These are phyloP conservation scores for Pseudorectes ferrugineus DNA, from an alignment of 2,113 vertebrate species.

Conservation along the genomic window DNA sequence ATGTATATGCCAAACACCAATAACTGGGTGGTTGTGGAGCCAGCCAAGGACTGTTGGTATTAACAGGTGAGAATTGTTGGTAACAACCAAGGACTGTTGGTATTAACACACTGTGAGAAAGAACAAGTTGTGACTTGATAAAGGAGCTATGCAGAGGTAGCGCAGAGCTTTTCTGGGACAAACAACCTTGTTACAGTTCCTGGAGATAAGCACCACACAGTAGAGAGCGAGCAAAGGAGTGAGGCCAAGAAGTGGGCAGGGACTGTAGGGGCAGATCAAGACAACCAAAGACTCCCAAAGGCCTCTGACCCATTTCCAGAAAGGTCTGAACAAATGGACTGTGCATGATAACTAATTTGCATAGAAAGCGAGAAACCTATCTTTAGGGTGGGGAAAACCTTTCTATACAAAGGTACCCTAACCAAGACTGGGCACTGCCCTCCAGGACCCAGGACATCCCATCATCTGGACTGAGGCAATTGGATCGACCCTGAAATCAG, in stretches of 20 bases:
- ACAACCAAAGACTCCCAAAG: not conserved
- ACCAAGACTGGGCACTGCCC: too few relatives aligned
- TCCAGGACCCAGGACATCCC: not conserved
- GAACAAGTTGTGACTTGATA: not conserved
- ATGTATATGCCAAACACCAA: not conserved
- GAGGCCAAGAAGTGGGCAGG: not conserved
- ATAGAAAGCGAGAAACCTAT: not conserved
- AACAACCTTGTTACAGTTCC: not conserved
- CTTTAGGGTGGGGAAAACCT: not conserved
- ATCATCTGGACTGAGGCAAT: fast-evolving
- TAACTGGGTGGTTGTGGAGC: not conserved
- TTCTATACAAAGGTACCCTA: not conserved
- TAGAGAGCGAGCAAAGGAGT: not conserved
- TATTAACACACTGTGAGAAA: not conserved
- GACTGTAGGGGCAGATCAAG: not conserved
- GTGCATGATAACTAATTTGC: not conserved
- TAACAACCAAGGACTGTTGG: not conserved
- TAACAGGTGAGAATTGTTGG: not conserved
- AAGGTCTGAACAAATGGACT: fast-evolving
- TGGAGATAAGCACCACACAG: not conserved
- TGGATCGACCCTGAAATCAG: not conserved
- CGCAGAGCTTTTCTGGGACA: not conserved
- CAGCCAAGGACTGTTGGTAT: not conserved
- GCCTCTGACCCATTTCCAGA: not conserved
- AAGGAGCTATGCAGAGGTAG: not conserved